Conservation (phyloP, 2,888 invertebrate species). For the Xanthorhoe designata region DNA sequence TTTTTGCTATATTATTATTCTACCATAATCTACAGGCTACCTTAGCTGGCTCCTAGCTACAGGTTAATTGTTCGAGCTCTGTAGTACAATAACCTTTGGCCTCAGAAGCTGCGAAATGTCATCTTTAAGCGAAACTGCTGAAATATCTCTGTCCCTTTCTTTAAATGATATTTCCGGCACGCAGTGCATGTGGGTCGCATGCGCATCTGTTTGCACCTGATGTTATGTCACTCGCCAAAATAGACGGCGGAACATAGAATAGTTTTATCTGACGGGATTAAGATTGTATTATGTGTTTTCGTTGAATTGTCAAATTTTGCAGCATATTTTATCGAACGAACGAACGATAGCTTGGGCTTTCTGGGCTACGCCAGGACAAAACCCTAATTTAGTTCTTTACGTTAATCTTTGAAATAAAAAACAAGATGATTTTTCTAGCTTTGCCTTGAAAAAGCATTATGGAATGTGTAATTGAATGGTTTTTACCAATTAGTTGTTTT, state of each 20-base stretch:
- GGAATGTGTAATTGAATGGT: too few relatives aligned
- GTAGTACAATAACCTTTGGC: constrained; percentile 2
- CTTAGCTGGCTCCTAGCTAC: neutral
- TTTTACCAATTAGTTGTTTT: too few relatives aligned
- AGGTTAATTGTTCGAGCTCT: neutral
- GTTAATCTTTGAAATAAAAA: too few relatives aligned
- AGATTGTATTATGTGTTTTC: too few relatives aligned
- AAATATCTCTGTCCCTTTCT: neutral
- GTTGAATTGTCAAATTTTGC: too few relatives aligned
- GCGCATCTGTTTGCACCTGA: constrained; percentile 14
- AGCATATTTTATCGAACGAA: too few relatives aligned
- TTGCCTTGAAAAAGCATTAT: neutral
- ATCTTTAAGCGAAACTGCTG: neutral
- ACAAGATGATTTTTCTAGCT: too few relatives aligned
- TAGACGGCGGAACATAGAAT: constrained; percentile 11
- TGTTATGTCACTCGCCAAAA: constrained; percentile 18
- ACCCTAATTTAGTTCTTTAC: too few relatives aligned
- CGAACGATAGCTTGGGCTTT: too few relatives aligned
- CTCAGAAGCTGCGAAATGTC: neutral
- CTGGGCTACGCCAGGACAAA: too few relatives aligned
- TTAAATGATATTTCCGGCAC: constrained; percentile 9
- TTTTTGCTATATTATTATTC: neutral
- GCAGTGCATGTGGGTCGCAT: constrained; percentile 4
- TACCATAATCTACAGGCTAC: neutral
- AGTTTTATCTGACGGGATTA: neutral